Percentiles rank a stretch among this genome's conserved stretches.
Conservation (phyloP, 2,888 invertebrate genomes). For the Cheilosia vernalis region DNA sequence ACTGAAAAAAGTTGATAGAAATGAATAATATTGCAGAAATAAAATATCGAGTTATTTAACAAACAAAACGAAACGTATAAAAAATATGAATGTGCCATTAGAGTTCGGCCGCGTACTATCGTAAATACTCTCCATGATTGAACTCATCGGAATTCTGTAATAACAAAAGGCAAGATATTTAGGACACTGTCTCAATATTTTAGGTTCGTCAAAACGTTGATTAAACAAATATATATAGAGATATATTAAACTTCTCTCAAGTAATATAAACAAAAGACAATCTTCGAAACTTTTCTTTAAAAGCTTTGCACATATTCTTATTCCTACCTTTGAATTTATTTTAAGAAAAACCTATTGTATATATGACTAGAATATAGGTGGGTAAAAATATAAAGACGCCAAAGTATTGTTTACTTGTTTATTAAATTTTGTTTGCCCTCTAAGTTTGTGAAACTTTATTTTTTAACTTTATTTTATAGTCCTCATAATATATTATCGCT, state of each 20-base stretch:
- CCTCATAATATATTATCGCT: conserved; percentile 40
- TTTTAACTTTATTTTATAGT: conserved; percentile 25
- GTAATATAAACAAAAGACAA: conserved; percentile 4
- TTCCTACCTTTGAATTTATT: conserved; percentile 26
- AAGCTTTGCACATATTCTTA: conserved; percentile 43
- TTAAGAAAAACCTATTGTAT: conserved; percentile 39
- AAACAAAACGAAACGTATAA: neutral
- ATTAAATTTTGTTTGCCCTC: conserved; percentile 8
- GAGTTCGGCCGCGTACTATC: conserved; percentile 5
- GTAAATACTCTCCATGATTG: conserved; percentile 4
- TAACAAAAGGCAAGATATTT: conserved; percentile 68
- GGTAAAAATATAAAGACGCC: conserved; percentile 38
- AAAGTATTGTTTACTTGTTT: conserved; percentile 12
- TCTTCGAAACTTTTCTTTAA: neutral
- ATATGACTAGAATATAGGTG: conserved; percentile 28
- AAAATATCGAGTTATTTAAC: neutral
- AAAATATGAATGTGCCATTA: conserved; percentile 56
- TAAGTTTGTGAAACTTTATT: conserved; percentile 1
- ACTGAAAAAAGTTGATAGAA: too few species aligned
- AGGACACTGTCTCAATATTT: conserved; percentile 75
- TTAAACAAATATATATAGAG: conserved; percentile 24
- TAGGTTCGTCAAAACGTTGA: conserved; percentile 68
- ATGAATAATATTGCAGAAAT: too few species aligned
- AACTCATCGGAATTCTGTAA: conserved; percentile 19
- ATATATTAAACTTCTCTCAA: conserved; percentile 15